Evolutionary conservation across 1,140 invertebrate genomes (phyloP).

Genomic region (Hyles vespertilio): DNA sequence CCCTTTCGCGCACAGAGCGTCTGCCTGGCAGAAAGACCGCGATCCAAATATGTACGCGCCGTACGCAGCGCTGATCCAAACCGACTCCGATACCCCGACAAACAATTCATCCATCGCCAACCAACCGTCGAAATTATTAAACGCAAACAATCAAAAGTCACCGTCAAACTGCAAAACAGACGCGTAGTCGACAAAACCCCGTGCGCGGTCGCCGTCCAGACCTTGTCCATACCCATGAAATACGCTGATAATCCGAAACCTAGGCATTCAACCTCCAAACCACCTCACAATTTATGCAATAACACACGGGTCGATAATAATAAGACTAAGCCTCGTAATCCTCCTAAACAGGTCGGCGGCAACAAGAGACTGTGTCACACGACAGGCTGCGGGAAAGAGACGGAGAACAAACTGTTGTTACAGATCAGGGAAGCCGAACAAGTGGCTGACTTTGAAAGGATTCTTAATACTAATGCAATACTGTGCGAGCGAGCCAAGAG

Average conservation of each 20-base stretch:
- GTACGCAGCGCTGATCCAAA: slow-evolving; percentile 45
- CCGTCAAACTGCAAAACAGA: slow-evolving; percentile 49
- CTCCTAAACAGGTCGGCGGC: slow-evolving; percentile 61
- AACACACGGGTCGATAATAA: slow-evolving; percentile 44
- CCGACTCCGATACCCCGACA: slow-evolving; percentile 31
- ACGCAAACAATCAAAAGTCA: slow-evolving; percentile 29
- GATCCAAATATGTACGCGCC: slow-evolving; percentile 45
- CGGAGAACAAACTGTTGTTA: slow-evolving; percentile 69
- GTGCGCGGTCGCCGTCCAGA: slow-evolving; percentile 54
- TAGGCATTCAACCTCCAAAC: slow-evolving; percentile 57
- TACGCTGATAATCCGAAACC: slow-evolving; percentile 51
- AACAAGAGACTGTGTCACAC: slow-evolving; percentile 61
- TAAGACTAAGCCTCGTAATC: slow-evolving; percentile 61
- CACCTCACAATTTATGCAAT: slow-evolving; percentile 28
- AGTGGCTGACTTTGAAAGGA: slow-evolving; percentile 76
- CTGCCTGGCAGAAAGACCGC: slow-evolving; percentile 45
- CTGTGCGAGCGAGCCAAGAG: slow-evolving; percentile 55
- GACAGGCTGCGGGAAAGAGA: slow-evolving; percentile 54
- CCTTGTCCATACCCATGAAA: slow-evolving; percentile 58
- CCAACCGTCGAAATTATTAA: slow-evolving; percentile 25
- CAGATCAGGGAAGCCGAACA: slow-evolving; percentile 74
- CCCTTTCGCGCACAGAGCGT: slow-evolving; percentile 57
- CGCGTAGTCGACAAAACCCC: slow-evolving; percentile 53
- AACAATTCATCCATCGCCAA: slow-evolving; percentile 39
- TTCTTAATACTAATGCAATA: slow-evolving; percentile 76